Conservation (phyloP, 2,797 vertebrate species). For the Knipowitschia caucasica region DNA sequence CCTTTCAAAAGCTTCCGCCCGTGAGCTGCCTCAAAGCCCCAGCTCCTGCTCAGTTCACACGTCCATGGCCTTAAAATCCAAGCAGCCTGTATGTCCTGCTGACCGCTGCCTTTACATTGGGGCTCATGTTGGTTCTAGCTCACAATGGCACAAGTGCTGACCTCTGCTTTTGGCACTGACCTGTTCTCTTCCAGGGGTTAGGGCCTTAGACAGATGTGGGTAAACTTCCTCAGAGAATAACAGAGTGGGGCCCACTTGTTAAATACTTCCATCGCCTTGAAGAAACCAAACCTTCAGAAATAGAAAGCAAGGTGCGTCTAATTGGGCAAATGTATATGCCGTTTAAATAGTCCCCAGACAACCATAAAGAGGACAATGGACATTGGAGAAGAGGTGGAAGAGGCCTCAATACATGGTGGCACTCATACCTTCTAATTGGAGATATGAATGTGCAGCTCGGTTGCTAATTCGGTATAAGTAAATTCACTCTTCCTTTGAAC, state of each 20-base stretch:
- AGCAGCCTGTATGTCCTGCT: slow-evolving; percentile 59
- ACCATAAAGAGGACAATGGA: slow-evolving; percentile 58
- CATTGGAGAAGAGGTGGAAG: slow-evolving; percentile 48
- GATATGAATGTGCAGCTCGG: slow-evolving; percentile 39
- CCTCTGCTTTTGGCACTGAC: slow-evolving; percentile 73
- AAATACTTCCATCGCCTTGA: slow-evolving; percentile 61
- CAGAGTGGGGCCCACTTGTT: slow-evolving; percentile 75
- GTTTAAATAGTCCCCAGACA: slow-evolving; percentile 68
- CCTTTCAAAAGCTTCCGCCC: slow-evolving; percentile 65
- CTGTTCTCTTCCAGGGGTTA: slow-evolving; percentile 74
- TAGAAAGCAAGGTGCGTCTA: slow-evolving; percentile 75
- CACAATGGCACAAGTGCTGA: slow-evolving; percentile 78
- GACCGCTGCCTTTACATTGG: slow-evolving; percentile 48
- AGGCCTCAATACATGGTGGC: slow-evolving; percentile 49
- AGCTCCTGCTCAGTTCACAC: slow-evolving; percentile 72
- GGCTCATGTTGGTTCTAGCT: slow-evolving; percentile 76
- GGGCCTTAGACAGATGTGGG: slow-evolving; percentile 80
- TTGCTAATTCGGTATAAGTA: slow-evolving; percentile 45
- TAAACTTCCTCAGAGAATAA: slow-evolving; percentile 76
- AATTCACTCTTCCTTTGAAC: slow-evolving; percentile 14
- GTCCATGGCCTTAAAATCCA: slow-evolving; percentile 69
- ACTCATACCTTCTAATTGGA: slow-evolving; percentile 54
- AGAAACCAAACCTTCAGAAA: slow-evolving; percentile 54
- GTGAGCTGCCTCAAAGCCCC: slow-evolving; percentile 62
- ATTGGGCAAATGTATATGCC: slow-evolving; percentile 70